phyloP scores from a whole-genome alignment of 1,140 invertebrate species.

The Maconellicoccus hirsutus region DNA sequence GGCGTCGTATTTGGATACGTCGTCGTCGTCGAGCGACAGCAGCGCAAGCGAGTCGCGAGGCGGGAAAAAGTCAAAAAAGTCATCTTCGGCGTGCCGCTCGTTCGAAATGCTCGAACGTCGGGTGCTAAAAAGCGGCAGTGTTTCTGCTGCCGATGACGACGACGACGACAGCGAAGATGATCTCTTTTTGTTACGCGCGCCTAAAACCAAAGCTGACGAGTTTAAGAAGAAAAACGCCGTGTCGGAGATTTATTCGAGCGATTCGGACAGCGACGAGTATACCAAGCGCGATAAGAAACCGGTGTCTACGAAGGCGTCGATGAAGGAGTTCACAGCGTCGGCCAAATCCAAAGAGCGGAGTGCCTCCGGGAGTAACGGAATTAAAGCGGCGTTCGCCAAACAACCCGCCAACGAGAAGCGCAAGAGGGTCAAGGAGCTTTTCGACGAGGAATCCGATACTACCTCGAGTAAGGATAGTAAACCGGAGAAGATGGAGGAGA shows the following conservation, averaged over 20 bases:
- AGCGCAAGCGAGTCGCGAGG: neutral
- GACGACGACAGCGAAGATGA: conserved; percentile 10
- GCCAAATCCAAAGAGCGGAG: conserved; percentile 26
- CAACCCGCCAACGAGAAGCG: conserved; percentile 28
- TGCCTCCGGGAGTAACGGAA: conserved; percentile 20
- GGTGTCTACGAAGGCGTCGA: no score
- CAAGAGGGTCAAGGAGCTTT: conserved; percentile 34
- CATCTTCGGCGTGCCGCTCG: neutral
- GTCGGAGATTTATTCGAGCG: conserved; percentile 53
- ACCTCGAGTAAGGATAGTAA: conserved; percentile 44
- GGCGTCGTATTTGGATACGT: neutral
- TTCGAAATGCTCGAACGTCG: neutral
- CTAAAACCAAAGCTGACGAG: conserved; percentile 35
- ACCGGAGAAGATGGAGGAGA: conserved; percentile 33
- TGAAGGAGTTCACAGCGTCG: conserved; percentile 29
- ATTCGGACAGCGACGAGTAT: conserved; percentile 46
- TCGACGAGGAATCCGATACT: conserved; percentile 33
- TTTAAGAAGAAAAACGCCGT: conserved; percentile 30
- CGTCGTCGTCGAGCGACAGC: neutral
- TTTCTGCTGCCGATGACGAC: neutral
- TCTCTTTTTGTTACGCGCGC: neutral
- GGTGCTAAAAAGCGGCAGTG: neutral
- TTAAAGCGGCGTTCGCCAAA: conserved; percentile 32
- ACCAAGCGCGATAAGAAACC: neutral
- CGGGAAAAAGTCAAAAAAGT: neutral